A percentile compares a stretch with the other conserved stretches of the same genome.
Evolutionary conservation across 2,888 invertebrate genomes (phyloP).

Genomic region (Pinctada fucata): DNA sequence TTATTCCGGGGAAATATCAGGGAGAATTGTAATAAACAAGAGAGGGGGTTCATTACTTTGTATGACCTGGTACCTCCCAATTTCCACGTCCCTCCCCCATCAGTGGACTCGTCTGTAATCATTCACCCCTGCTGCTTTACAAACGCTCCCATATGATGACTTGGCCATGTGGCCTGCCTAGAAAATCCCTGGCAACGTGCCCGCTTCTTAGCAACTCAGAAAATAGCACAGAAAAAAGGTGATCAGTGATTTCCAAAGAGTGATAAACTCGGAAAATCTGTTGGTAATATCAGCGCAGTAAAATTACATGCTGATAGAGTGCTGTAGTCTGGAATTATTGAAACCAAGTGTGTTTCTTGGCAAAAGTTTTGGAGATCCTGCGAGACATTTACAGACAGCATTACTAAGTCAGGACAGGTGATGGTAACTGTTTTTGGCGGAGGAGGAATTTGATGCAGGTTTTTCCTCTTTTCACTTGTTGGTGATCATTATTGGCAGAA

Average conservation of each 20-base stretch:
- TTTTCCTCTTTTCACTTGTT: not conserved
- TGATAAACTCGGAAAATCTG: not conserved
- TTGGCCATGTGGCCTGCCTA: not conserved
- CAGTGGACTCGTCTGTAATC: not conserved
- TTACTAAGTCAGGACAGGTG: not conserved
- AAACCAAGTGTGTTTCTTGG: conserved; percentile 1
- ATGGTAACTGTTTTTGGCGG: not conserved
- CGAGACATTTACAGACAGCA: not conserved
- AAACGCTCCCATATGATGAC: not conserved
- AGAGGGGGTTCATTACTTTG: too few species aligned
- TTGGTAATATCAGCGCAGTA: not conserved
- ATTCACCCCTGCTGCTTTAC: not conserved
- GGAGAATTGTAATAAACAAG: too few species aligned
- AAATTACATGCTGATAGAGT: not conserved
- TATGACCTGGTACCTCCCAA: too few species aligned
- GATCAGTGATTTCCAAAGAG: not conserved
- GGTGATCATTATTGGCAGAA: not conserved
- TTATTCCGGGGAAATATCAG: too few species aligned
- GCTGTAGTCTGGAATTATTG: not conserved
- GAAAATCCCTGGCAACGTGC: not conserved
- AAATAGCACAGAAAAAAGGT: not conserved
- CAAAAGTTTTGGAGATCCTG: not conserved
- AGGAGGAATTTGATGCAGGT: conserved; percentile 12
- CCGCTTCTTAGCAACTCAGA: not conserved
- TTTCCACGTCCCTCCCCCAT: too few species aligned